These are phyloP conservation scores for Muraenolepis orangiensis DNA, from an alignment of 2,797 vertebrate genomes.

Conservation along the genomic window DNA sequence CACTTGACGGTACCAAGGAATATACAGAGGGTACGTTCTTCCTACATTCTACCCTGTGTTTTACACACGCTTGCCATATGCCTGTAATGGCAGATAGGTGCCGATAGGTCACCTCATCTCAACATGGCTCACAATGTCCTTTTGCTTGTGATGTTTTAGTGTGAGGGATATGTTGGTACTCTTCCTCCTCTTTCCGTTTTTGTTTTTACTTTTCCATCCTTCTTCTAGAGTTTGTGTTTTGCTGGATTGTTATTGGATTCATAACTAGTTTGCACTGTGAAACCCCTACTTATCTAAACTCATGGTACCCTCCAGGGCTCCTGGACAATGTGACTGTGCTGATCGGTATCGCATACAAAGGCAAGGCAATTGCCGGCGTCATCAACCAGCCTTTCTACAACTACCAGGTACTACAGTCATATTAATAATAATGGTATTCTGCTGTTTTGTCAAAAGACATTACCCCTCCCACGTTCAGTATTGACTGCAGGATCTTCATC, in stretches of 20 bases:
- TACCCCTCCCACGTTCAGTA: background rate
- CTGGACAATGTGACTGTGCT: slow-evolving; percentile 96
- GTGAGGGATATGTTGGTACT: background rate
- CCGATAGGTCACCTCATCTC: background rate
- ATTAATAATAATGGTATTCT: background rate
- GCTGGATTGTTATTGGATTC: background rate
- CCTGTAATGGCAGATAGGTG: background rate
- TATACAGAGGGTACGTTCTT: slow-evolving; percentile 89
- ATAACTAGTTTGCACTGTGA: background rate
- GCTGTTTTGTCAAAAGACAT: background rate
- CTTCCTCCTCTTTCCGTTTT: too few relatives aligned
- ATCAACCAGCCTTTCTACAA: slow-evolving; percentile 99
- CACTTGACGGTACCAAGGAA: slow-evolving; percentile 96
- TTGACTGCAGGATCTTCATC: slow-evolving; percentile 4
- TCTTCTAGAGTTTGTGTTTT: background rate
- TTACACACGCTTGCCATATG: background rate
- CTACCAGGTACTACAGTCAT: slow-evolving; percentile 81
- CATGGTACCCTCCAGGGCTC: slow-evolving; percentile 76
- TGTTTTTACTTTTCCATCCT: background rate
- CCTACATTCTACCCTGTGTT: background rate
- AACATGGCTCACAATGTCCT: background rate
- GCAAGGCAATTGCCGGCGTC: slow-evolving; percentile 92
- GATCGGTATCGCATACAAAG: slow-evolving; percentile 91
- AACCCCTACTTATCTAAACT: background rate
- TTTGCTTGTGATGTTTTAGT: background rate